Conservation (phyloP, 1,140 invertebrate genomes). For the Doryteuthis pealeii region DNA sequence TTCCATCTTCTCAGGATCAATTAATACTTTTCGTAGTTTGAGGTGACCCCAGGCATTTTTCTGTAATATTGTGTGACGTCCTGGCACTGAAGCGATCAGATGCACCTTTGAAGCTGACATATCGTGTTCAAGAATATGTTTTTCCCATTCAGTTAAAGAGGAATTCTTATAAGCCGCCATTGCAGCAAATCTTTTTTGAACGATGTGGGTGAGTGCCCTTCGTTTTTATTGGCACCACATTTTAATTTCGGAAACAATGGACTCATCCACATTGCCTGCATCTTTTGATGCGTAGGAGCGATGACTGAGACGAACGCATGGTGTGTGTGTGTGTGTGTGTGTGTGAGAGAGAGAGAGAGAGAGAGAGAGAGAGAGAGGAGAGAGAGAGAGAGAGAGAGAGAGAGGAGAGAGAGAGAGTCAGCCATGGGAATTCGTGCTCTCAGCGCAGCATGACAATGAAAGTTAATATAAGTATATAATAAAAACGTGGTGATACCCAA, state of each 20-base stretch:
- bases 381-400: too few relatives aligned
- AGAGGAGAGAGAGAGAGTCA: too few relatives aligned
- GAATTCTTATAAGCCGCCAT: constrained; percentile 73
- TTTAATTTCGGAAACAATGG: constrained; percentile 68
- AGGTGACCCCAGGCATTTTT: constrained; percentile 70
- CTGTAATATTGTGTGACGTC: constrained; percentile 69
- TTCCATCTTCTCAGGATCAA: constrained; percentile 41
- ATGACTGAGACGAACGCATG: too few relatives aligned
- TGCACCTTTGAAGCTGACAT: constrained; percentile 84
- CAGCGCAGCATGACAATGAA: too few relatives aligned
- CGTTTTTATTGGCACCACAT: background rate
- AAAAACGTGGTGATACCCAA: too few relatives aligned
- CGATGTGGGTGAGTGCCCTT: constrained; percentile 78
- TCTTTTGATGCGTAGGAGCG: too few relatives aligned
- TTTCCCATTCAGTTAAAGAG: constrained; percentile 73
- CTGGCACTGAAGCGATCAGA: constrained; percentile 82
- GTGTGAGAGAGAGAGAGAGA: too few relatives aligned
- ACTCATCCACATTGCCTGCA: too few relatives aligned
- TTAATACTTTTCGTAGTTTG: constrained; percentile 67
- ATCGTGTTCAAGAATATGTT: constrained; percentile 73
- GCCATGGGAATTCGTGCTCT: too few relatives aligned
- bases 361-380: too few relatives aligned
- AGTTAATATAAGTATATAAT: too few relatives aligned
- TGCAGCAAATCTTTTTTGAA: constrained; percentile 83
- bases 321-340: too few relatives aligned